Evolutionary conservation across 1,140 invertebrate genomes (phyloP).

Genomic region (Macrotrachela quadricornifera): DNA sequence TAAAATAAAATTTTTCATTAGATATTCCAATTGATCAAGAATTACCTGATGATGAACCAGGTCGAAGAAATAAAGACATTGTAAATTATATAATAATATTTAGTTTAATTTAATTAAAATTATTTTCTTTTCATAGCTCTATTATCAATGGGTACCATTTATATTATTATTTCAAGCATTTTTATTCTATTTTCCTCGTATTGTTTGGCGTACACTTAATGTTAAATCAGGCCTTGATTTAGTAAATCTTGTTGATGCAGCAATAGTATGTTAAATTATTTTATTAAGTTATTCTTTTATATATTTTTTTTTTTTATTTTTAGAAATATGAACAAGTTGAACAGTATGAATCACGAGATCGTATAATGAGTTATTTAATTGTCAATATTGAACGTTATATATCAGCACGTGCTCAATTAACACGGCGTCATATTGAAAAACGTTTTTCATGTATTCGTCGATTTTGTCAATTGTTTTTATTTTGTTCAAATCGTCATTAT

Average conservation of each 20-base stretch:
- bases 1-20: not conserved
- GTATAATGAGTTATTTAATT: conserved; percentile 6
- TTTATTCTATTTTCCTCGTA: conserved; percentile 27
- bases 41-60: too few species aligned
- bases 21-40: conserved; percentile 3
- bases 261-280: not conserved
- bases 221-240: conserved; percentile 3
- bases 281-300: too few species aligned
- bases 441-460: too few species aligned
- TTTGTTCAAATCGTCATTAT: conserved; percentile 4
- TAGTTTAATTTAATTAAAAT: not conserved
- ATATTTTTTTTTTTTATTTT: too few species aligned
- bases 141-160: conserved; percentile 35
- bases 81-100: too few species aligned
- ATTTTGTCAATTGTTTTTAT: not conserved
- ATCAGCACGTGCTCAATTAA: not conserved
- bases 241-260: conserved; percentile 5
- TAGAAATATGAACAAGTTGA: conserved; percentile 6
- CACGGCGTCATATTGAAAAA: too few species aligned
- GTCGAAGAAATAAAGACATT: too few species aligned
- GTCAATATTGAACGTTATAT: conserved; percentile 5
- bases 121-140: conserved; percentile 11
- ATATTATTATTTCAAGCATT: conserved; percentile 27
- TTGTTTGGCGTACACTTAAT: conserved; percentile 21
- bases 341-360: conserved; percentile 3